These are phyloP conservation scores for Etheostoma perlongum DNA, from an alignment of 2,797 vertebrate genomes.

Conservation along the genomic window DNA sequence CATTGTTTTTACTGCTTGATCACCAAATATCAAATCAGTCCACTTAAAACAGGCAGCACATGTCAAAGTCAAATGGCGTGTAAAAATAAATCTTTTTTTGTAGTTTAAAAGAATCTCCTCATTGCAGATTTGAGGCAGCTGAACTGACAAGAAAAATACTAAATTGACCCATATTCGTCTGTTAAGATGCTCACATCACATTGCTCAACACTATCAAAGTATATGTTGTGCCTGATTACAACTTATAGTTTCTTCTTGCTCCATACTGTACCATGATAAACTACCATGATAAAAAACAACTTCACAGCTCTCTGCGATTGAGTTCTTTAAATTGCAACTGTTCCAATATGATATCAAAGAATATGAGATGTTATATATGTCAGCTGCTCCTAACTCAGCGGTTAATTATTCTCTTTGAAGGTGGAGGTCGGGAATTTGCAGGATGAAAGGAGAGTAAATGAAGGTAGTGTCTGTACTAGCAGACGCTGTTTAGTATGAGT, in stretches of 20 bases:
- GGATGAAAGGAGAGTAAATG: slow-evolving; percentile 45
- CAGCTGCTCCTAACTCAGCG: slow-evolving; percentile 30
- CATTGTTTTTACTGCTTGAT: neutral
- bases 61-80: neutral
- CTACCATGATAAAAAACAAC: slow-evolving; percentile 1
- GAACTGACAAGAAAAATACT: neutral
- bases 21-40: neutral
- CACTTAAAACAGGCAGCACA: neutral
- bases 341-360: slow-evolving; percentile 24
- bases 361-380: slow-evolving; percentile 31
- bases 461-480: slow-evolving; percentile 4
- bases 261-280: neutral
- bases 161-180: neutral
- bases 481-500: slow-evolving; percentile 12
- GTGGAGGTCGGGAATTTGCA: slow-evolving; percentile 37
- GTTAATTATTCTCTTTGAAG: slow-evolving; percentile 64
- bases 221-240: neutral
- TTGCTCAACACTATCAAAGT: neutral
- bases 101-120: neutral
- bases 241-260: neutral
- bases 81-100: slow-evolving; percentile 1
- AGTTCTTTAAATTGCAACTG: slow-evolving; percentile 18
- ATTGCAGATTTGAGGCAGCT: neutral
- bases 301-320: slow-evolving; percentile 6
- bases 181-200: neutral